A percentile compares a stretch with the other conserved stretches of the same genome.
phyloP scores from a whole-genome alignment of 1,140 invertebrate genomes.

The Stenopsyche tienmushanensis region DNA sequence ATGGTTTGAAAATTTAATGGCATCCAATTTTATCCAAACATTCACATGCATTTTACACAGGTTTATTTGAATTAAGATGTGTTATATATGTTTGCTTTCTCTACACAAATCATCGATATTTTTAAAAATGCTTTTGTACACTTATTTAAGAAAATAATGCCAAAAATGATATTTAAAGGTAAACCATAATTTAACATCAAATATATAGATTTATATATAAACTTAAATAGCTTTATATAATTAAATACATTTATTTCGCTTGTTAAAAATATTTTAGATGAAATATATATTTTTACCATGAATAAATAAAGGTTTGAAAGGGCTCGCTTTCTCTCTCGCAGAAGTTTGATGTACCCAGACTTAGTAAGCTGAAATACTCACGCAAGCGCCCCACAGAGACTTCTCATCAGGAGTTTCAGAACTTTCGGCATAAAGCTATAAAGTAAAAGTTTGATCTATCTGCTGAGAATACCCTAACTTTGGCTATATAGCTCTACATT shows the following conservation, averaged over 20 bases:
- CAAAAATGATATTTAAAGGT: no score
- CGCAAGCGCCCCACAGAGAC: constrained; percentile 36
- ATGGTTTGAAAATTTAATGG: no score
- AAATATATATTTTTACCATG: neutral
- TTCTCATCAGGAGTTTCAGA: constrained; percentile 39
- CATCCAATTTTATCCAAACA: no score
- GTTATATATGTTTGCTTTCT: no score
- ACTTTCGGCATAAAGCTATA: constrained; percentile 41
- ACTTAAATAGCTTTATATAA: no score
- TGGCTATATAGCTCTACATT: constrained; percentile 13
- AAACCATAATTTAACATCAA: no score
- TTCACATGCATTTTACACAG: no score
- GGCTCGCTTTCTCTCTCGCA: neutral
- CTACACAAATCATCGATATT: no score
- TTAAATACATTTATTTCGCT: neutral
- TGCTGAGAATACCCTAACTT: constrained; percentile 36
- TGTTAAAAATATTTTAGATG: neutral
- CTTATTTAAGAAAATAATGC: no score
- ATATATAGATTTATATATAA: neutral
- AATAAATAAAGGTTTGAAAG: constrained; percentile 9
- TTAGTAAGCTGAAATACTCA: constrained; percentile 24
- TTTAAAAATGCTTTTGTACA: no score
- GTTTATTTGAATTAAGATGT: no score
- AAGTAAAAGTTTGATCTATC: constrained; percentile 42
- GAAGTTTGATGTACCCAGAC: constrained; percentile 10